These are phyloP conservation scores for Ptycholaimellus sp. DNA, from an alignment of 2,888 invertebrate species.

Conservation along the genomic window DNA sequence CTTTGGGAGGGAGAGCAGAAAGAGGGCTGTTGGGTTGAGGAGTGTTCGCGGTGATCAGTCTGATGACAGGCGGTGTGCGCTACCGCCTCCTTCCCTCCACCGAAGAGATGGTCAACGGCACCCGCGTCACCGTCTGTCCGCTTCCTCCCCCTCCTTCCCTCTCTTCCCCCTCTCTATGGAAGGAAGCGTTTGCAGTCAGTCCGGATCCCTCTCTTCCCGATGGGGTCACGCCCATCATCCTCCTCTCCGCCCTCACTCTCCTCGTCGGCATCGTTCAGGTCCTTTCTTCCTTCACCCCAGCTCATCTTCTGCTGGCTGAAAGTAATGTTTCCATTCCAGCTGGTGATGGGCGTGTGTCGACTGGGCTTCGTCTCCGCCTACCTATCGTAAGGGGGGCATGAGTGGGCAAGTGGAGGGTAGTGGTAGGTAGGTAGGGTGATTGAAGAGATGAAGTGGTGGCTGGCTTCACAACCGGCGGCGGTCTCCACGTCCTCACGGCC, in stretches of 20 bases:
- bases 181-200: constrained; percentile 1
- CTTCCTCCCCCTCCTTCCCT: too few relatives aligned
- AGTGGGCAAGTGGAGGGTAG: too few relatives aligned
- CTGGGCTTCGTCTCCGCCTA: constrained; percentile 27
- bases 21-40: constrained; percentile 10
- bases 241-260: constrained; percentile 51
- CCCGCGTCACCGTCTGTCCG: too few relatives aligned
- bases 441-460: constrained; percentile 29
- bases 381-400: too few relatives aligned
- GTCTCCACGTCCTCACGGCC: constrained; percentile 32
- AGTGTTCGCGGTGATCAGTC: constrained; percentile 23
- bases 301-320: background rate
- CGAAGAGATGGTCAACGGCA: constrained; percentile 29
- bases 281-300: constrained; percentile 8
- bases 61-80: constrained; percentile 41
- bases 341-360: constrained; percentile 49
- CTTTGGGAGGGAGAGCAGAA: background rate
- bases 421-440: too few relatives aligned
- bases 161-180: too few relatives aligned
- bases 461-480: constrained; percentile 33
- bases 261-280: constrained; percentile 52
- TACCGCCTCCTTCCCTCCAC: constrained; percentile 10
- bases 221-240: constrained; percentile 37
- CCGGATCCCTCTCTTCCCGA: constrained; percentile 9
- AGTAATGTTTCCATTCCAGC: constrained; percentile 31